Percentiles rank a stretch among this genome's conserved stretches.
Evolutionary conservation across 1,140 invertebrate genomes (phyloP).

Genomic region (Nilaparvata lugens): DNA sequence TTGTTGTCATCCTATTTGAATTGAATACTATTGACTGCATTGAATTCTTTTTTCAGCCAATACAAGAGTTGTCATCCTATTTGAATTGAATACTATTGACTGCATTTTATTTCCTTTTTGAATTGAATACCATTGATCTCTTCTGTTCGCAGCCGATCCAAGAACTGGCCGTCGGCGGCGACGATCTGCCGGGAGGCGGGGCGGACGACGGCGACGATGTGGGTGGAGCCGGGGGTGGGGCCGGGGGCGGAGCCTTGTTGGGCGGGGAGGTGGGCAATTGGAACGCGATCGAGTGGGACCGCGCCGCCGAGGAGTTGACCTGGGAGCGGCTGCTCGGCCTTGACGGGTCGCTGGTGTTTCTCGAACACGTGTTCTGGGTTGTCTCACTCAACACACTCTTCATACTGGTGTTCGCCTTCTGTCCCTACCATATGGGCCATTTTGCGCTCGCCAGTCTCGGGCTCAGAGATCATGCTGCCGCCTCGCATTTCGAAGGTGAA

Average conservation of each 20-base stretch:
- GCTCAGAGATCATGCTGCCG: slow-evolving; percentile 60
- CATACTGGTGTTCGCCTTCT: slow-evolving; percentile 90
- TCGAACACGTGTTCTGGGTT: slow-evolving; percentile 99
- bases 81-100: too few species aligned
- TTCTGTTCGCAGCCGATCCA: neutral
- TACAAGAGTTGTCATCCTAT: too few species aligned
- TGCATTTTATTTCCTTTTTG: neutral
- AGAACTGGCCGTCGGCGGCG: slow-evolving; percentile 5
- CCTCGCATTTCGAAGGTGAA: slow-evolving; percentile 80
- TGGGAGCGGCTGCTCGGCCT: slow-evolving; percentile 94
- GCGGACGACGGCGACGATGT: slow-evolving; percentile 10
- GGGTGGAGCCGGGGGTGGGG: slow-evolving; percentile 12
- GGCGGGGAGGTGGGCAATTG: slow-evolving; percentile 74
- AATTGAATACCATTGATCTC: too few species aligned
- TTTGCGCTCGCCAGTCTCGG: slow-evolving; percentile 68
- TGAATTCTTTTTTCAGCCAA: too few species aligned
- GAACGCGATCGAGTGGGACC: slow-evolving; percentile 98
- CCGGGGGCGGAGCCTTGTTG: slow-evolving; percentile 18
- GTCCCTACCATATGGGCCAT: slow-evolving; percentile 91
- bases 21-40: too few species aligned
- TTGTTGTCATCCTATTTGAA: too few species aligned
- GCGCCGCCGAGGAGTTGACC: slow-evolving; percentile 93
- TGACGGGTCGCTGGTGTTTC: slow-evolving; percentile 91
- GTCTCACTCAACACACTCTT: slow-evolving; percentile 95
- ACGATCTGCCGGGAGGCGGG: neutral